Percentiles rank a stretch among this genome's conserved stretches.
phyloP scores from a whole-genome alignment of 2,888 invertebrate species.

The Perithous albicinctus region DNA sequence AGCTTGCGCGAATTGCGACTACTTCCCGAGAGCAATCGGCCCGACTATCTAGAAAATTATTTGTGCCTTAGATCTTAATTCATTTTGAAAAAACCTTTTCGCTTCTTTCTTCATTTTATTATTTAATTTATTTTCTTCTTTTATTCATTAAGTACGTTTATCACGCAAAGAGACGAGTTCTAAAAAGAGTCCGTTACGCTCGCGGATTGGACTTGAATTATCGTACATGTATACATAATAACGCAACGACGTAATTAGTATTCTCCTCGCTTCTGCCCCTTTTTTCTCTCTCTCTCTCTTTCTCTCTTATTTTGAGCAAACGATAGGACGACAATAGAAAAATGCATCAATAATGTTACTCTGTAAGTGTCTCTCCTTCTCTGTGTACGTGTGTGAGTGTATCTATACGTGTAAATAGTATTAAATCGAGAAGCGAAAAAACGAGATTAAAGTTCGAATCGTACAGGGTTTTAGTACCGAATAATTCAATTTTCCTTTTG shows the following conservation, averaged over 20 bases:
- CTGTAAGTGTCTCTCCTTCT: constrained; percentile 1
- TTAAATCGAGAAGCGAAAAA: constrained; percentile 56
- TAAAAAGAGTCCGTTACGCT: constrained; percentile 63
- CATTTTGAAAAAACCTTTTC: constrained; percentile 53
- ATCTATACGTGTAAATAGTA: constrained; percentile 29
- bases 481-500: constrained; percentile 26
- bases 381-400: constrained; percentile 21
- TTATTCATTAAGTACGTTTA: constrained; percentile 41
- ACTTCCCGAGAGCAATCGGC: constrained; percentile 9
- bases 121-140: constrained; percentile 9
- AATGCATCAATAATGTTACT: constrained; percentile 69
- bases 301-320: constrained; percentile 75
- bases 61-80: constrained; percentile 63
- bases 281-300: constrained; percentile 40
- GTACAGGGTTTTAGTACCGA: constrained; percentile 44
- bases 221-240: constrained; percentile 61
- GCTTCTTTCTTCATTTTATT: constrained; percentile 13
- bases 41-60: constrained; percentile 58
- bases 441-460: constrained; percentile 52
- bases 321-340: constrained; percentile 76
- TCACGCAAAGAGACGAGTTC: constrained; percentile 57
- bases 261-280: constrained; percentile 27
- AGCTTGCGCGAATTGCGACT: constrained; percentile 9
- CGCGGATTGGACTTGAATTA: constrained; percentile 57
- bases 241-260: constrained; percentile 60